Percentiles rank a stretch among this genome's conserved stretches.
These are phyloP conservation scores for Amiota minor DNA, from an alignment of 2,888 invertebrate species.

Conservation along the genomic window DNA sequence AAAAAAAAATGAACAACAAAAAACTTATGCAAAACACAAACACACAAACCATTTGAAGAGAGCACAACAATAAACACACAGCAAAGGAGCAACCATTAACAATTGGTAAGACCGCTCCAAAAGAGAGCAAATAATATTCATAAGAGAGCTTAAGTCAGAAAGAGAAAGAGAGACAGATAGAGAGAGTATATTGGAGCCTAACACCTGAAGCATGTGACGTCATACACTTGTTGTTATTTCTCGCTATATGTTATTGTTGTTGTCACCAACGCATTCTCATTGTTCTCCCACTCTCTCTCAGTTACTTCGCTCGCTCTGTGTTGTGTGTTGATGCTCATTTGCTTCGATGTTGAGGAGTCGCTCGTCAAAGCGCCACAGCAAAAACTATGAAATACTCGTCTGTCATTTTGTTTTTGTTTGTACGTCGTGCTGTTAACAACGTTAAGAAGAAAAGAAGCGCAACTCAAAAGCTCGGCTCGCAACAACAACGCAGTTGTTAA, in stretches of 20 bases:
- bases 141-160: no score
- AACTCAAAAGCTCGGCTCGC: constrained; percentile 8
- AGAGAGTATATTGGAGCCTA: not conserved
- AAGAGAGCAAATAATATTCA: no score
- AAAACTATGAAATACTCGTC: not conserved
- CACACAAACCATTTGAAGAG: constrained; percentile 35
- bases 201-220: constrained; percentile 40
- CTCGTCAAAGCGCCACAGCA: no score
- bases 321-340: no score
- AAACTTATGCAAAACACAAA: constrained; percentile 30
- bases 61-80: constrained; percentile 40
- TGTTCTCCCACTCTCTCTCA: constrained; percentile 11
- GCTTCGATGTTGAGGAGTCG: constrained; percentile 36
- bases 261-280: not conserved
- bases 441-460: not conserved
- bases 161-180: no score
- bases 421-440: constrained; percentile 52
- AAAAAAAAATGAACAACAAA: constrained; percentile 5
- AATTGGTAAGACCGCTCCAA: constrained; percentile 23
- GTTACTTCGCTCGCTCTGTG: no score
- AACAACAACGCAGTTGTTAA: constrained; percentile 24
- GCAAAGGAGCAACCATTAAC: constrained; percentile 43
- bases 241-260: not conserved
- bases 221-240: constrained; percentile 38
- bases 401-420: constrained; percentile 42